Base-by-base conservation (phyloP, 1,140 invertebrate genomes). In the Lerema accius region DNA sequence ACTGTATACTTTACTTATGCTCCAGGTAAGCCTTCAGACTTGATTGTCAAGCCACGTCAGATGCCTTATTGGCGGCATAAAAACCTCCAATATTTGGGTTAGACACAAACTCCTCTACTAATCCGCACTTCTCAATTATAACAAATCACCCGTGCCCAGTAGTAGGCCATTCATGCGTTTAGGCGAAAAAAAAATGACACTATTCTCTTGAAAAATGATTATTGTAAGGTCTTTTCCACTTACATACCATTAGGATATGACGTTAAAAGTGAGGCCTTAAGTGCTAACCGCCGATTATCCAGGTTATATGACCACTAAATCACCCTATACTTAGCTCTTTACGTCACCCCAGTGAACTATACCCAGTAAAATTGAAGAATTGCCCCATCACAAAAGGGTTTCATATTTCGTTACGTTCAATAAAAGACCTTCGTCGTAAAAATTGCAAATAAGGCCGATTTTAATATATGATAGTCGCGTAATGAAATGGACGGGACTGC, bases 281-380 rank as follows among this genome's bases (percentile, higher is more conserved):
- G 78, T 86, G 81, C 79, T 75, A 78, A 84, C 80, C 75, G 64
- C 71, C 80, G 80, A 85, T 86, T 85, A 85, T 86, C 81, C 84
- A 72, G 74, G 74, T 86, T 87, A 89, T 85, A 89, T 78, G 77
- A 76, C 78, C 72, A 74, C 67, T 89, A 89, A 89, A 89, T 89
- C 86, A 87, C 82, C 60, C 68, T 51, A 82, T 84, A 80, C 82
- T 84, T 81, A 82, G 71, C 53, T 70, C 76, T 76, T 72, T 80
- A 74, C 63, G 71, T 72, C 75, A 69, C 65, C 49, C 62, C 63
- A 67, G 67, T 69, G 80, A 85, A 87, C 86, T 86, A 87, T 82
- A 82, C 82, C 80, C 86, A 79, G 83, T 89, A 86, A 89, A 86
- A 82, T 85, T 86, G 81, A 89, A 81, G 81, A 78, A 87, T 85